These are phyloP conservation scores for Drosophila bunnanda DNA, from an alignment of 2,888 invertebrate genomes.

Conservation along the genomic window DNA sequence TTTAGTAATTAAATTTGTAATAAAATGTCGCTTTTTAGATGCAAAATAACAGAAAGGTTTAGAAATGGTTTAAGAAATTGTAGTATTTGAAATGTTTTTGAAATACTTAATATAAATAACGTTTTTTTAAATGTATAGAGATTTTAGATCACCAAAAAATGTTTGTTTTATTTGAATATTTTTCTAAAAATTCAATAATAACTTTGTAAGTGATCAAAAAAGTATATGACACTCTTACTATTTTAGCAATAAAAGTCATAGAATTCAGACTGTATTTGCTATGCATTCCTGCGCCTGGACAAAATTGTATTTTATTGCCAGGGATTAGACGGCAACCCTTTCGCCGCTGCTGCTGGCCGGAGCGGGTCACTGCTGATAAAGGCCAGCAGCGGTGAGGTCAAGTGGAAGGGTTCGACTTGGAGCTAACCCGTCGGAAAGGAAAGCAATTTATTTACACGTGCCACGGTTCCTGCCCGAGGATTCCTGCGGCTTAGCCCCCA, in stretches of 20 bases:
- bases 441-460: constrained; percentile 77
- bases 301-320: constrained; percentile 76
- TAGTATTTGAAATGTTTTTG: too few species aligned
- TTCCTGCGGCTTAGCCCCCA: constrained; percentile 36
- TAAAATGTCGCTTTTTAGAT: too few species aligned
- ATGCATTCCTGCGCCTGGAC: constrained; percentile 44
- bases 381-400: constrained; percentile 48
- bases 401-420: constrained; percentile 60
- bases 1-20: too few species aligned
- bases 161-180: too few species aligned
- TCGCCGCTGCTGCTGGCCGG: constrained; percentile 15
- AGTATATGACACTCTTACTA: not conserved
- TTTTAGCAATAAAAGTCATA: not conserved
- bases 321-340: constrained; percentile 66
- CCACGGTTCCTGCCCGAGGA: constrained; percentile 33
- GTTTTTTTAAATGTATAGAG: too few species aligned
- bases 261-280: constrained; percentile 14
- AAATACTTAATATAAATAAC: too few species aligned
- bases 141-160: too few species aligned
- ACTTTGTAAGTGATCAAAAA: not conserved
- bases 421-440: constrained; percentile 46
- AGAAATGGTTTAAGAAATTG: too few species aligned
- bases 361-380: constrained; percentile 61
- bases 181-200: too few species aligned
- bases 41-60: too few species aligned